Evolutionary conservation across 2,888 invertebrate genomes (phyloP), one percentile per base, ranked within the genome.

Genomic region (Troides aeacus): DNA sequence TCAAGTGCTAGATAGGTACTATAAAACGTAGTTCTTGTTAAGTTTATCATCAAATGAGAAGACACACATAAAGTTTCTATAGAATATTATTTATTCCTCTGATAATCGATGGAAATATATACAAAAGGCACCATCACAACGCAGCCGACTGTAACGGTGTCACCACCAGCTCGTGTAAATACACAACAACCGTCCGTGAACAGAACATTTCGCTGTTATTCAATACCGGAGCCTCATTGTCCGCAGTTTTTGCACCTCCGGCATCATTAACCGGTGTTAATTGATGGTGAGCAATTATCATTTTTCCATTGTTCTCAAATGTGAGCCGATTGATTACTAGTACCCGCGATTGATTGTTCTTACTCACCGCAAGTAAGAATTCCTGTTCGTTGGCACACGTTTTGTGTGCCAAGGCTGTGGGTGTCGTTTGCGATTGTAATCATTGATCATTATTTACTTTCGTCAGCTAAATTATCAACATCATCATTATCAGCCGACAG

Each of bases 231-330:
- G 50, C 46, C 36, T 53, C 64, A 64, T 66, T 70, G 64, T 70
- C 60, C 42, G 60, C 39, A 64, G 62, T 63, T 67, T 70, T 70
- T 70, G 59, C 62, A 53, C 23, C 59, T 24, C 17, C 30, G 8
- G 50, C 59, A 60, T 64, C 64, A 30, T 60, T 70, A 70, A 64
- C 42, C n/a, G 66, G 63, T 61, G 56, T 60, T 70, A 66, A 70
- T 70, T 70, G 56, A 39, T 42, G 62, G 56, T 60, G 23, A 23
- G 24, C 56, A 70, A 66, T 70, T 66, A 70, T 66, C 24, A 70
- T 70, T 63, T 53, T 60, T 66, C 70, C 66, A 70, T 70, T 70
- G 70, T 70, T 67, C 58, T 64, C 59, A 42, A 63, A 70, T 70
- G 64, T 66, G 60, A 59, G 66, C 66, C 70, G 66, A 70, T 70